Evolutionary conservation across 2,113 vertebrate genomes (phyloP), one percentile per base, ranked within the genome.

Genomic region (Enhydra lutris): DNA sequence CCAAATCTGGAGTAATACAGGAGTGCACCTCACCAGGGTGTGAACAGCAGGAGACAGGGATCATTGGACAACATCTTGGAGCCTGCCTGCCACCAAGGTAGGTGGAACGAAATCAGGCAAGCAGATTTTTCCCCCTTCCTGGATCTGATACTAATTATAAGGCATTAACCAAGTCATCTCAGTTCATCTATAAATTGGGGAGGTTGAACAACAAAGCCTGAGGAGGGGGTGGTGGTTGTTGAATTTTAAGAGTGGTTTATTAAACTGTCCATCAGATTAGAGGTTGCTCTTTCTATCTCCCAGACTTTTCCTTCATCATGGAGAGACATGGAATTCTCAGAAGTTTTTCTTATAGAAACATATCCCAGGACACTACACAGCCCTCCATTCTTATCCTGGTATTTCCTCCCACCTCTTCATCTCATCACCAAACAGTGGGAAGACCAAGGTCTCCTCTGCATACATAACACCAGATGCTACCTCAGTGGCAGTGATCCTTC

Each of bases 21-120:
- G 23, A 57, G 1, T 4, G 4, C 4, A 24, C 24, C 50, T n/a
- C 1, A 29, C 0, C n/a, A 74, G 12, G 0, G 0, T 55, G 2
- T 82, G 11, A 79, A 59, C 20, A 55, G 26, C n/a, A 93, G 59
- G 78, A 61, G 1, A 36, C 10, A 20, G 9, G 17, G 31, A 23
- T 47, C 39, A 57, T 6, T 2, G 7, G n/a, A 90, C 34, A 29
- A 10, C 36, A 21, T 34, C 4, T 6, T n/a, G 20, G 14, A 50
- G 7, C 31, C 29, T 73, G 11, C 20, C 20, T 74, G 29, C 34
- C 45, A 63, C 0, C 31, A 57, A 31, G 2, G 0, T 63, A 57
- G 13, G 13, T 21, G 39, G 15, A 74, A 65, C 90, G 50, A 85
- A 80, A 81, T 15, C 21, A 57, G 18, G 24, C 11, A 89, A 84